Base-by-base conservation (phyloP, 1,140 invertebrate species). In the Hylaeus anthracinus region DNA sequence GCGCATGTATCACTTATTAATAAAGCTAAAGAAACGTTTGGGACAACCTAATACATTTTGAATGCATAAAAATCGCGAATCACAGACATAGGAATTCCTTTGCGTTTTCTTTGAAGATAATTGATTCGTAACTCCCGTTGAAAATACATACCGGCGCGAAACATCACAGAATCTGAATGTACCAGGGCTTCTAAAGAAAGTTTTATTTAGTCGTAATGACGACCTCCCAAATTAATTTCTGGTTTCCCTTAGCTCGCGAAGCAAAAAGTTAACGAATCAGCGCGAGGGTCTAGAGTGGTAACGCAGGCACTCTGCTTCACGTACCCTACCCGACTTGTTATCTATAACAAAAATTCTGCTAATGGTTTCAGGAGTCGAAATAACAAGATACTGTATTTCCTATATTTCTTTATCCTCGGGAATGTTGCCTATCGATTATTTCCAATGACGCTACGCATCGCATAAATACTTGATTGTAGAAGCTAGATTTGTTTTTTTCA, bases 161-260 rank as follows among this genome's bases (percentile, higher is more conserved):
- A 67, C 45, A 51, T 66, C 64, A 51, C 9, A 39, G 58, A 53
- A 71, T n/a, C 37, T 6, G 37, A 70, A 67, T 8, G 9, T 37
- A 3, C 6, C 14, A 4, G 37, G 12, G 8, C 45, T 58, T 51
- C 55, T 61, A 48, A 77, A 41, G 75, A 14, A 71, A 60, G 43
- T 77, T 70, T 77, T 77, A 77, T 71, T 77, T 70, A 77, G 55
- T 43, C 45, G 45, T 77, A 77, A 76, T 70, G 65, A 77, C 65
- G 43, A 60, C 15, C 6, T 70, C 43, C 64, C 53, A 77, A 70
- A 77, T 69, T 77, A 70, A 77, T 77, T 77, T 70, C 43, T 60
- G 65, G 43, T 77, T 77, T 77, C 45, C 43, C 43, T 70, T 70
- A 41, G 26, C 43, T 77, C 15, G 15, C 45, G 15, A 39, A 10